Percentiles rank a stretch among this genome's conserved stretches.
Conservation (phyloP, 2,797 vertebrate genomes). For the Yasuhikotakia modesta region DNA sequence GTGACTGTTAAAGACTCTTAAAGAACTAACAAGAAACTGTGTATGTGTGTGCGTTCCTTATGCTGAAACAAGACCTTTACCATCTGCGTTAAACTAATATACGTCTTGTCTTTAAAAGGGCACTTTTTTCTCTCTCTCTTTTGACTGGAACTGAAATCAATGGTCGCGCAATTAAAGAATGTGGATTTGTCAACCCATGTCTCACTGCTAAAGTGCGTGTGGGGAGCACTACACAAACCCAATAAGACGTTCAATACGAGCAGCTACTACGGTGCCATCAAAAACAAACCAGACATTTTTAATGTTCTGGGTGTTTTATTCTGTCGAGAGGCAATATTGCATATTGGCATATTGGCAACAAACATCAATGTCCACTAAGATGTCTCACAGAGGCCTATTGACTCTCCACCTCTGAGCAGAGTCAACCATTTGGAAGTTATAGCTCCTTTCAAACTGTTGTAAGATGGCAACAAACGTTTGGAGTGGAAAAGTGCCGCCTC, state of each 20-base stretch:
- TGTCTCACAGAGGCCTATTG: conserved; percentile 65
- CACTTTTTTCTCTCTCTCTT: conserved; percentile 52
- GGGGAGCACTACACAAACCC: conserved; percentile 56
- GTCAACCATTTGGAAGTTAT: conserved; percentile 69
- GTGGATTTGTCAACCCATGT: conserved; percentile 54
- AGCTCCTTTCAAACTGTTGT: conserved; percentile 64
- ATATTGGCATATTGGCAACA: conserved; percentile 71
- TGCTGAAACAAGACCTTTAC: conserved; percentile 34
- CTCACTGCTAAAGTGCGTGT: conserved; percentile 48
- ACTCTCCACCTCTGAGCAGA: conserved; percentile 64
- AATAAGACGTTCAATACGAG: conserved; percentile 57
- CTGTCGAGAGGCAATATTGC: conserved; percentile 58
- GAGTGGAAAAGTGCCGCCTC: conserved; percentile 60
- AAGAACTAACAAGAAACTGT: not conserved
- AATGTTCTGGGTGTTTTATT: conserved; percentile 61
- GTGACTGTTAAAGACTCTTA: conserved; percentile 16
- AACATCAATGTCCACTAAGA: conserved; percentile 67
- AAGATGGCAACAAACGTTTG: conserved; percentile 50
- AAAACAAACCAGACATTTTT: conserved; percentile 51
- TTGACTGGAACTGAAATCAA: conserved; percentile 61
- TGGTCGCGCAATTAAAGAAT: conserved; percentile 58
- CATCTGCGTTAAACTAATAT: conserved; percentile 51
- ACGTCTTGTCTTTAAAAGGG: conserved; percentile 50
- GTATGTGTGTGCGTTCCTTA: conserved; percentile 9
- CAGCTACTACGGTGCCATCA: conserved; percentile 50